Conservation (phyloP, 2,888 invertebrate genomes). For the Conus canariensis region DNA sequence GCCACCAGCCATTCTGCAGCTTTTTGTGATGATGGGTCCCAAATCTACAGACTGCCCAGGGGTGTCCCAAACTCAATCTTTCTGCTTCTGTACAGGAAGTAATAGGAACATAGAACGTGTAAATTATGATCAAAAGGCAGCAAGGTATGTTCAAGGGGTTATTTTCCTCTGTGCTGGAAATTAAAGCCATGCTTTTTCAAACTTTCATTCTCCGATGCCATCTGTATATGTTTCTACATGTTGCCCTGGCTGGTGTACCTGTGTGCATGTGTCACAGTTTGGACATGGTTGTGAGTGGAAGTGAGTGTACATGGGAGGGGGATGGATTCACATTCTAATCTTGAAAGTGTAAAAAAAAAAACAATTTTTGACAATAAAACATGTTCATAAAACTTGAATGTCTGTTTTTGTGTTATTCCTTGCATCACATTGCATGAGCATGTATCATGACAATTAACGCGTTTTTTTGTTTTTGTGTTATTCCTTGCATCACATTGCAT, state of each 20-base stretch:
- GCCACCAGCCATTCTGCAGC: too few species aligned
- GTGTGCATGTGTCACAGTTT: not conserved
- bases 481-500: too few species aligned
- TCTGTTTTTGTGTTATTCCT: not conserved
- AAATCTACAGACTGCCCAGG: too few species aligned
- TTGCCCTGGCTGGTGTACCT: not conserved
- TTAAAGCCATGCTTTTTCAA: too few species aligned
- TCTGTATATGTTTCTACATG: not conserved
- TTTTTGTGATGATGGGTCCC: too few species aligned
- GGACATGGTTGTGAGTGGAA: not conserved
- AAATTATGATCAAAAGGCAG: not conserved
- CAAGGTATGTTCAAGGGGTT: not conserved
- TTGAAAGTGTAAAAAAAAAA: conserved; percentile 23
- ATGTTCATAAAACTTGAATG: conserved; percentile 22
- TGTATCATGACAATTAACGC: too few species aligned
- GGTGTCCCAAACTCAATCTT: too few species aligned
- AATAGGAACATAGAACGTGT: too few species aligned
- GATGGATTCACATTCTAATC: conserved; percentile 36
- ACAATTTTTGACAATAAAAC: conserved; percentile 38
- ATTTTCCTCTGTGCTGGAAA: not conserved
- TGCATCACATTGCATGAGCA: too few species aligned
- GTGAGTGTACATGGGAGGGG: conserved; percentile 19
- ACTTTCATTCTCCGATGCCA: conserved; percentile 26
- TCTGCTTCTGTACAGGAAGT: too few species aligned
- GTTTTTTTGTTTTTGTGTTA: not conserved